Evolutionary conservation across 2,888 invertebrate species (phyloP).

Genomic region (Helleia helle): DNA sequence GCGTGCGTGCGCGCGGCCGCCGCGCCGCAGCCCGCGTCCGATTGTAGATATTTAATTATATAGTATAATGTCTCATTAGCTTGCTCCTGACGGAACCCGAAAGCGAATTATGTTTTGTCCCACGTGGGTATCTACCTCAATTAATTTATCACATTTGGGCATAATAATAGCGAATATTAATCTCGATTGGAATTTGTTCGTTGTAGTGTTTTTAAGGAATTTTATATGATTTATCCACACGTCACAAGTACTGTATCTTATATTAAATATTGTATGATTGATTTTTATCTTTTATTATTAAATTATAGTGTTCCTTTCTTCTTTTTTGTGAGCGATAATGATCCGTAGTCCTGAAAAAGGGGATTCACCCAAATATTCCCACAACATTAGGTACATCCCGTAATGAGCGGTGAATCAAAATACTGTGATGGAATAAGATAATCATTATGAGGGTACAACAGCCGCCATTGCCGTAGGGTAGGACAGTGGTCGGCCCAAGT

Average conservation of each 20-base stretch:
- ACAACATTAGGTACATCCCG: no score
- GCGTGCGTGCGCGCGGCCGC: no score
- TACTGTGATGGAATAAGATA: no score
- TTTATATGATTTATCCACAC: slow-evolving; percentile 59
- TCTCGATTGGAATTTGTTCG: slow-evolving; percentile 56
- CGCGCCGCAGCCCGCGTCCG: no score
- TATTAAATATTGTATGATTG: slow-evolving; percentile 74
- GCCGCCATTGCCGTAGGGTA: no score
- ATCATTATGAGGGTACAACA: no score
- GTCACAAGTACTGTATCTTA: slow-evolving; percentile 74
- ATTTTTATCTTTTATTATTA: slow-evolving; percentile 61
- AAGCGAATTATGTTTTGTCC: slow-evolving; percentile 62
- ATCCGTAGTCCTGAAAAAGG: no score
- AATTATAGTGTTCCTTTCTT: no score
- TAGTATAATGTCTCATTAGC: slow-evolving; percentile 71
- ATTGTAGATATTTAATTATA: slow-evolving; percentile 74
- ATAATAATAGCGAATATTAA: slow-evolving; percentile 64
- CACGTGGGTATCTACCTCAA: slow-evolving; percentile 69
- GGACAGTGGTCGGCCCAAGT: no score
- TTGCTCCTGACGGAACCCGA: slow-evolving; percentile 59
- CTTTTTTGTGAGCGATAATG: no score
- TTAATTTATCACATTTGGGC: slow-evolving; percentile 73
- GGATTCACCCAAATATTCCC: no score
- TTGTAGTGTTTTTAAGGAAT: slow-evolving; percentile 55
- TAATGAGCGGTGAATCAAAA: no score